Evolutionary conservation across 1,140 invertebrate species (phyloP).

Genomic region (Branchinecta lindahli): DNA sequence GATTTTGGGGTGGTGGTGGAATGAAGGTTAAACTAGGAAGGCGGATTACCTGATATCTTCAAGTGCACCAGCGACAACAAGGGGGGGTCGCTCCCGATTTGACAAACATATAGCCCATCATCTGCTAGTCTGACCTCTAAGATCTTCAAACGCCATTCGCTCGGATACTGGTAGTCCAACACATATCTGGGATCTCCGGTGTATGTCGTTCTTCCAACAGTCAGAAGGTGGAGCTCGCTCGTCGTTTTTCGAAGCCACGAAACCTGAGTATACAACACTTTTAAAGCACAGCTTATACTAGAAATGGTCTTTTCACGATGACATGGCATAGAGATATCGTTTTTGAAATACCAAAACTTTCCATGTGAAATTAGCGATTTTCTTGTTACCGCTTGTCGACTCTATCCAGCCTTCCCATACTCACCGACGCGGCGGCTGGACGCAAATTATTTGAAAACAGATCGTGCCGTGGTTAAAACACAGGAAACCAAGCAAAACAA

Average conservation of each 20-base stretch:
- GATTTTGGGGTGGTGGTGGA: neutral
- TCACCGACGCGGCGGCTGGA: too few relatives aligned
- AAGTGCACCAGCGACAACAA: neutral
- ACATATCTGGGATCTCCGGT: constrained; percentile 61
- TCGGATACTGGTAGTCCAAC: constrained; percentile 36
- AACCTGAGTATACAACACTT: constrained; percentile 40
- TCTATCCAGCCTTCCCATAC: too few relatives aligned
- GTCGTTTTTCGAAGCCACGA: constrained; percentile 61
- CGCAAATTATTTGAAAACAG: too few relatives aligned
- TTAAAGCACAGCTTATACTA: too few relatives aligned
- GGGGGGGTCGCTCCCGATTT: constrained; percentile 61
- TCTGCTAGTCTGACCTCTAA: constrained; percentile 52
- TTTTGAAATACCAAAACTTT: too few relatives aligned
- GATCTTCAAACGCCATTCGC: constrained; percentile 44
- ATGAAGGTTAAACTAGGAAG: neutral
- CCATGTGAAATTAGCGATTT: too few relatives aligned
- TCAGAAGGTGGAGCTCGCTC: constrained; percentile 67
- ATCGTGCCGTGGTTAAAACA: too few relatives aligned
- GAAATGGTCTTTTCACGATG: too few relatives aligned
- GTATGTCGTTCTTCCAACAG: constrained; percentile 67
- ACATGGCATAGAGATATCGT: too few relatives aligned
- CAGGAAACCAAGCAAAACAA: too few relatives aligned
- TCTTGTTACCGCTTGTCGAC: too few relatives aligned
- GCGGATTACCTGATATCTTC: neutral
- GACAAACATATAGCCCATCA: constrained; percentile 66